Conservation (phyloP, 1,140 invertebrate species). For the Heliconius melpomene region DNA sequence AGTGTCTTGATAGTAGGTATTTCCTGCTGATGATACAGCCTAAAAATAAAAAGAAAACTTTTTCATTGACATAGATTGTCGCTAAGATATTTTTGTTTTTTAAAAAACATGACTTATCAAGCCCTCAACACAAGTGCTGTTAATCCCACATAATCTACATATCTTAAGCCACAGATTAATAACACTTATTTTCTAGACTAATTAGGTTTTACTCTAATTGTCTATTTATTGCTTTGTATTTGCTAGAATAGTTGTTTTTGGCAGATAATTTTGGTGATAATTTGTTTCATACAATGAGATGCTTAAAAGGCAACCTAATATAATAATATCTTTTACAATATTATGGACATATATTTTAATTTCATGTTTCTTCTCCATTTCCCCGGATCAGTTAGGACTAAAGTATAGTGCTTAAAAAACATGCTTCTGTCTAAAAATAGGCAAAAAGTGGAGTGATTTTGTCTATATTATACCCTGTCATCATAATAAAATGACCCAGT, state of each 20-base stretch:
- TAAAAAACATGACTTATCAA: neutral
- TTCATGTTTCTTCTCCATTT: too few species aligned
- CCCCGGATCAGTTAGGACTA: neutral
- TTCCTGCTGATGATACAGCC: too few species aligned
- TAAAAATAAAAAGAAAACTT: neutral
- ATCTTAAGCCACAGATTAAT: constrained; percentile 18
- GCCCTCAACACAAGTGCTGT: constrained; percentile 1
- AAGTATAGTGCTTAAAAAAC: neutral
- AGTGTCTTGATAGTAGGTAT: too few species aligned
- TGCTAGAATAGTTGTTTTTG: neutral
- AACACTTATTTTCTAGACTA: constrained; percentile 21
- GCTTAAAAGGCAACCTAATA: too few species aligned
- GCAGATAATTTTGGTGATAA: neutral
- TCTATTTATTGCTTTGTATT: constrained; percentile 4
- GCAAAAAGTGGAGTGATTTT: neutral
- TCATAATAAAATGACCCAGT: neutral
- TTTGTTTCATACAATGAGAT: neutral
- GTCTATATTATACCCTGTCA: too few species aligned
- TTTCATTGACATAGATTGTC: too few species aligned
- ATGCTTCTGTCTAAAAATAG: too few species aligned
- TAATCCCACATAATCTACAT: constrained; percentile 20
- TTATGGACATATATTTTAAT: too few species aligned
- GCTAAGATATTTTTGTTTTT: neutral
- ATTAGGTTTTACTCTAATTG: constrained; percentile 26
- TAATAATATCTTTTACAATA: too few species aligned